Base-by-base conservation (phyloP, 1,140 invertebrate genomes). In the Triops cancriformis region DNA sequence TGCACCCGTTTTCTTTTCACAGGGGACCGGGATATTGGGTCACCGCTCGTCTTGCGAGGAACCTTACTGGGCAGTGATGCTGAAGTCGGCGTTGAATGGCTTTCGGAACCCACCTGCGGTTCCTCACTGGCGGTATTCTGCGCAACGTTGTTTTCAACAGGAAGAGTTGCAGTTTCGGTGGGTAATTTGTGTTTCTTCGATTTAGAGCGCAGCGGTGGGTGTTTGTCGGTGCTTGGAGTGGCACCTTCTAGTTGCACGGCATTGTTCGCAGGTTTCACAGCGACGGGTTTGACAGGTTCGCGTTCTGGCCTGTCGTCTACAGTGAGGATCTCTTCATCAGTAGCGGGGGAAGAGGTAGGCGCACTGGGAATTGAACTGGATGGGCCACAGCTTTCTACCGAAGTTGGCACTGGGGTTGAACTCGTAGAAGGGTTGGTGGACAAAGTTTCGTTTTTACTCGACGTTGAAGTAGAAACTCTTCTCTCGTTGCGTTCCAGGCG, bases 401-500 rank as follows among this genome's bases (percentile, higher is more conserved):
- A 77, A 2, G 45, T 78, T 42, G 76, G 76, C 42, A 80, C 79
- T 73, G 78, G 79, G 31, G 80, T 80, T 28, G 78, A 78, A 41
- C 76, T 26, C 6, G 73, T 45, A n/a, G 77, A 77, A 18, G 79
- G 78, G 11, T 77, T 78, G 51, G 43, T 76, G 7, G 79, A 79
- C 26, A 79, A 79, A 23, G 79, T 18, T 11, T 78, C 77, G 31
- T 12, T 27, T 73, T 78, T 78, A 45, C 51, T 2, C n/a, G 26
- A 43, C 1, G 64, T 9, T 82, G 81, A 27, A 85, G 51, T 26
- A 82, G 31, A 81, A 78, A 85, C 82, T 42, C 85, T 80, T 41
- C 85, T 81, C 43, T 85, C 85, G 84, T 85, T 85, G 10, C 85
- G 81, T 73, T 85, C 84, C 74, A 85, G 75, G 73, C 84, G 82